Base-by-base conservation (phyloP, 2,888 invertebrate genomes). In the Aphelenchoides bicaudatus region DNA sequence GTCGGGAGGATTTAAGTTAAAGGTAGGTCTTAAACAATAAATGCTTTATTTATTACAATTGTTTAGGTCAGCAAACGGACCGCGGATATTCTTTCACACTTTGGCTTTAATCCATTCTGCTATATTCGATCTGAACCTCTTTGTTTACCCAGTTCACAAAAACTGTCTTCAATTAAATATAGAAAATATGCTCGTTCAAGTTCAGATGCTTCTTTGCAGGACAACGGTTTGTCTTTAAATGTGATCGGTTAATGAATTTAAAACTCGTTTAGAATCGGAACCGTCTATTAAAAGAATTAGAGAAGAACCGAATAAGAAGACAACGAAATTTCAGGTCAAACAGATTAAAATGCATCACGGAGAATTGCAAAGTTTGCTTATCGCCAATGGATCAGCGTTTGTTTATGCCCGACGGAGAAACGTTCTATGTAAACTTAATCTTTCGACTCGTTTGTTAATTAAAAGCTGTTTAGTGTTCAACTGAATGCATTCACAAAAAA, bases 401-500 rank as follows among this genome's bases (percentile, higher is more conserved):
- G 1, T 51, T 51, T 29, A 16, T 51, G 4, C 39, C 38, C 19
- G 37, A 57, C 21, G 27, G 58, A 8, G 58, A 27, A 34, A 58
- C 58, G 34, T 3, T 30, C 43, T 63, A 51, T 31, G n/a, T n/a
- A n/a, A n/a, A n/a, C n/a, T n/a, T n/a, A n/a, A n/a, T n/a, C n/a
- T n/a, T n/a, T n/a, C n/a, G n/a, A n/a, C n/a, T n/a, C n/a, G n/a
- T n/a, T n/a, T n/a, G n/a, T n/a, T n/a, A n/a, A n/a, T n/a, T n/a
- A n/a, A n/a, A n/a, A n/a, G n/a, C n/a, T n/a, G n/a, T n/a, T n/a
- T n/a, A n/a, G n/a, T 63, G 63, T 23, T 66, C 66, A 1, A 31
- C 48, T n/a, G 39, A 23, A n/a, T 63, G 63, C 39, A 55, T 63
- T 10, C 38, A 31, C n/a, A 54, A 56, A 38, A 68, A 61, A 19